A percentile compares a stretch with the other conserved stretches of the same genome.
These are phyloP conservation scores for Diorhabda sublineata DNA, from an alignment of 1,140 invertebrate species.

Conservation along the genomic window DNA sequence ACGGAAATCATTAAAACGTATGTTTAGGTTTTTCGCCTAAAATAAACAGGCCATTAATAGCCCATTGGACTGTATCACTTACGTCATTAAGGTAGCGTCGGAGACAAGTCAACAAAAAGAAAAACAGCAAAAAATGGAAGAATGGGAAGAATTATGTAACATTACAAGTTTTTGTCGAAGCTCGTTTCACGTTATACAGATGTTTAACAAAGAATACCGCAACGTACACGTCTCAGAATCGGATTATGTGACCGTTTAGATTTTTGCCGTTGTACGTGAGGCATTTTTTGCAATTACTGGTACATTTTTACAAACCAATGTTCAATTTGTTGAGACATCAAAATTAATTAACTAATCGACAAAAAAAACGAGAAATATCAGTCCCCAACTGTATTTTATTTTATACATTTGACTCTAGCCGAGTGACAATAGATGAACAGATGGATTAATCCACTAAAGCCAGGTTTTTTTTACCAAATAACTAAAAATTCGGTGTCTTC, in stretches of 20 bases:
- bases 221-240: neutral
- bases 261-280: no score
- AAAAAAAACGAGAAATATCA: no score
- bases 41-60: neutral
- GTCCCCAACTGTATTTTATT: no score
- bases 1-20: neutral
- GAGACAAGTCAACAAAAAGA: neutral
- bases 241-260: neutral
- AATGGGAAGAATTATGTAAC: neutral
- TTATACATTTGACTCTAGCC: no score
- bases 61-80: neutral
- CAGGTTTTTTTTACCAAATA: no score
- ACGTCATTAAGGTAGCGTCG: neutral
- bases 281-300: no score
- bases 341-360: no score
- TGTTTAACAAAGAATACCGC: neutral
- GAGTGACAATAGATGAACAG: no score
- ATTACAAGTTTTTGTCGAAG: neutral
- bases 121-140: neutral
- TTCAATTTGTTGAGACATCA: no score
- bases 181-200: slow-evolving; percentile 2
- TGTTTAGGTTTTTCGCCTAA: neutral
- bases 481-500: no score
- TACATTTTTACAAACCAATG: no score
- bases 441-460: no score